Conservation (phyloP, 2,888 invertebrate species). For the Eristalis pertinax region DNA sequence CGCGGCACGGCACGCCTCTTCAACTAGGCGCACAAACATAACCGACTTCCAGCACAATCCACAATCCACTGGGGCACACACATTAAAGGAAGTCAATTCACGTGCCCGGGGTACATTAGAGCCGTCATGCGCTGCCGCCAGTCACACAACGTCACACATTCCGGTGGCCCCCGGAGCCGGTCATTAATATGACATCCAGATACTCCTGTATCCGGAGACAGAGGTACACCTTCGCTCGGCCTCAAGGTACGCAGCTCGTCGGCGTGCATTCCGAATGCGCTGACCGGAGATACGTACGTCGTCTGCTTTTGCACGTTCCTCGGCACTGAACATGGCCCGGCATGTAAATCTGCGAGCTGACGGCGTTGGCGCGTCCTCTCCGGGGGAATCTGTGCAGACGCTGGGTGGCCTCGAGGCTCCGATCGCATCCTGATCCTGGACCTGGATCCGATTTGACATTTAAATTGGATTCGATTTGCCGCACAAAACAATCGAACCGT, state of each 20-base stretch:
- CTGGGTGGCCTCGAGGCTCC: constrained; percentile 57
- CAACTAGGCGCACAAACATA: constrained; percentile 34
- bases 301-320: constrained; percentile 51
- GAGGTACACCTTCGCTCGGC: constrained; percentile 25
- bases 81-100: constrained; percentile 69
- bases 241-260: constrained; percentile 51
- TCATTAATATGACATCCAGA: constrained; percentile 72
- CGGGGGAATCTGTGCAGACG: not conserved
- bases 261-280: constrained; percentile 58
- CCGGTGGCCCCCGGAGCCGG: constrained; percentile 57
- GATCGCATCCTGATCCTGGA: constrained; percentile 30
- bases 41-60: constrained; percentile 29
- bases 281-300: constrained; percentile 23
- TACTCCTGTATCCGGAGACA: constrained; percentile 71
- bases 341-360: constrained; percentile 41
- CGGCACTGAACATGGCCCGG: constrained; percentile 34
- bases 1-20: constrained; percentile 52
- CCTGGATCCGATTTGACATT: constrained; percentile 17
- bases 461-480: constrained; percentile 69
- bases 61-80: constrained; percentile 41
- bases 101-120: constrained; percentile 65
- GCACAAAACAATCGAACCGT: constrained; percentile 52
- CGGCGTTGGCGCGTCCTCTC: not conserved
- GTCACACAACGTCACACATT: constrained; percentile 67
- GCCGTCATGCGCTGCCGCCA: constrained; percentile 27